Evolutionary conservation across 2,113 vertebrate genomes (phyloP).

Genomic region (Pelodiscus sinensis): DNA sequence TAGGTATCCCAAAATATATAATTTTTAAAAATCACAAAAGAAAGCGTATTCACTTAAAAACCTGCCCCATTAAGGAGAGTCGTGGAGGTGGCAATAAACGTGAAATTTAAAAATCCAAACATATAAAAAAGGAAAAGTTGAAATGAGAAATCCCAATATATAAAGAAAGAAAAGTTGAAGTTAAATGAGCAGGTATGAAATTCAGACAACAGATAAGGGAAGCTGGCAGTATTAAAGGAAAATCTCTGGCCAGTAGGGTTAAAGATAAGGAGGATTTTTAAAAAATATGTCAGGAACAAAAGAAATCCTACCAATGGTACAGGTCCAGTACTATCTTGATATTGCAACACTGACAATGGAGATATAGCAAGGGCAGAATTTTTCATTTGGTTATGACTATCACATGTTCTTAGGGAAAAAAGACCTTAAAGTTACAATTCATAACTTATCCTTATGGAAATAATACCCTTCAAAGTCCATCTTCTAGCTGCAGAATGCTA

Average conservation of each 20-base stretch:
- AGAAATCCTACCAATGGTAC: neutral
- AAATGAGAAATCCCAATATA: neutral
- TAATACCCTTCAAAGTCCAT: slow-evolving; percentile 51
- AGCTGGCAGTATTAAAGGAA: neutral
- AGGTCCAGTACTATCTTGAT: neutral
- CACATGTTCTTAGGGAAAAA: neutral
- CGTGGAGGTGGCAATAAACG: neutral
- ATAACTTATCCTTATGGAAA: slow-evolving; percentile 51
- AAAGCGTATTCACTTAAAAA: neutral
- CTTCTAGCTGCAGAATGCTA: neutral
- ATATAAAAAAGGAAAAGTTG: neutral
- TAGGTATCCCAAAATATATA: neutral
- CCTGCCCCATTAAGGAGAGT: neutral
- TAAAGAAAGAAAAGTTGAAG: neutral
- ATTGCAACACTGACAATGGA: neutral
- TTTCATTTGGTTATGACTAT: neutral
- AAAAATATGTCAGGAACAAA: neutral
- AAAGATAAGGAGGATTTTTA: neutral
- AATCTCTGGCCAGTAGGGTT: neutral
- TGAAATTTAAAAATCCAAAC: neutral
- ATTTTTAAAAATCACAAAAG: neutral
- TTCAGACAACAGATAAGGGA: neutral
- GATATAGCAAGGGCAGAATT: neutral
- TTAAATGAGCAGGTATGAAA: neutral
- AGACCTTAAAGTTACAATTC: neutral